Conservation (phyloP, 1,140 invertebrate genomes). For the Pseudachorutes palmiensis region DNA sequence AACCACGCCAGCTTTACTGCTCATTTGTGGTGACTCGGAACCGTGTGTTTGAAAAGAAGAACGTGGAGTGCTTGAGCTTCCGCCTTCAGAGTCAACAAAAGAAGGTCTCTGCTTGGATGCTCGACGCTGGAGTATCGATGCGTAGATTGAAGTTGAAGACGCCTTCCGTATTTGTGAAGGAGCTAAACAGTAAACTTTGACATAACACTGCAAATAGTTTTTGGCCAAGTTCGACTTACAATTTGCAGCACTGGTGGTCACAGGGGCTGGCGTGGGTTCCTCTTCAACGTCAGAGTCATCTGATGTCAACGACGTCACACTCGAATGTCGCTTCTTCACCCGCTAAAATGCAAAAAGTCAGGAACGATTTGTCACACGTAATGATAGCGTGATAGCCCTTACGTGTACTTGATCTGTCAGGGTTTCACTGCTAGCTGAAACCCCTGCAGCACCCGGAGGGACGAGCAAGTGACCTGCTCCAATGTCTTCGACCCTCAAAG, state of each 20-base stretch:
- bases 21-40: constrained; percentile 36
- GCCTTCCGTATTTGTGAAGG: constrained; percentile 34
- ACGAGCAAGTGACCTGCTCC: constrained; percentile 36
- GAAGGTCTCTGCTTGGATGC: constrained; percentile 37
- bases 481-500: constrained; percentile 35
- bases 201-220: no score
- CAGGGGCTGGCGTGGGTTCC: constrained; percentile 13
- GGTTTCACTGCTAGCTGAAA: constrained; percentile 33
- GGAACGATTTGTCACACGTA: no score
- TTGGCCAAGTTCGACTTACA: constrained; percentile 24
- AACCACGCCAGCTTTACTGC: constrained; percentile 73
- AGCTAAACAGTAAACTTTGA: constrained; percentile 16
- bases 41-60: constrained; percentile 38
- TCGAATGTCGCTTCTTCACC: constrained; percentile 29
- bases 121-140: constrained; percentile 36
- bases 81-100: constrained; percentile 35
- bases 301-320: constrained; percentile 29
- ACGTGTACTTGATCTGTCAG: constrained; percentile 37
- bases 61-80: constrained; percentile 22
- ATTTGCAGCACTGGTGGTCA: constrained; percentile 17
- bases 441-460: constrained; percentile 33
- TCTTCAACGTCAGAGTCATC: constrained; percentile 33
- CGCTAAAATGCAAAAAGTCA: constrained; percentile 11
- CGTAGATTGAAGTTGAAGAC: constrained; percentile 38
- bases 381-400: no score